Evolutionary conservation across 2,113 vertebrate genomes (phyloP), one percentile per base, ranked within the genome.

Genomic region (Gavialis gangeticus): DNA sequence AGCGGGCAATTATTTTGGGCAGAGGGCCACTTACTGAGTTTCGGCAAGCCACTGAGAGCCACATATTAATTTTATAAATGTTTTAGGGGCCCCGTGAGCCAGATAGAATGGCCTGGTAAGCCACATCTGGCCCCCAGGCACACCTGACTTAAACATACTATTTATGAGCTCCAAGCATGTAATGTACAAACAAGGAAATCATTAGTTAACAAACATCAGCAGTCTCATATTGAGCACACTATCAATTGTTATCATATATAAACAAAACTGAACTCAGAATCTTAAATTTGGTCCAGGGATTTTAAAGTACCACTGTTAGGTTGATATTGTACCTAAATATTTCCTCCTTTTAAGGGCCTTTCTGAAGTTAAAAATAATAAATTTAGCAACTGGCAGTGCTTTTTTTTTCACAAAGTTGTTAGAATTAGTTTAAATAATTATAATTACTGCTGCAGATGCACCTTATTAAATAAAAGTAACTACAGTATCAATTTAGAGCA

Each of bases 271-370:
- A n/a, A 24, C 73, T 62, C 89, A 30, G 57, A 2, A 6, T 34
- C 21, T 73, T 19, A 30, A n/a, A 56, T 60, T 22, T 71, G 54
- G 19, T 14, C 6, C 0, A 46, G 0, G 1, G 10, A 62, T 24
- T 17, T 6, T 22, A 66, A 89, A 17, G 18, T 17, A 62, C 28
- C n/a, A 11, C 37, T 92, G 75, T 56, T 78, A 5, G 13, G 46
- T 63, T 4, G 0, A 2, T 17, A 75, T 58, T 25, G 19, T 79
- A 85, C 54, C 34, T 1, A 2, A 19, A 57, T 19, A 22, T 79
- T 78, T 46, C 69, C 84, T 56, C 24, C 19, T 76, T 37, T 30
- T 46, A 85, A 84, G 77, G 25, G 46, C 2, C 18, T 57, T 21
- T 46, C 12, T 34, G 66, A 24, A 14, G 55, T 21, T 91, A 46